A percentile compares a stretch with the other conserved stretches of the same genome.
Evolutionary conservation across 2,888 invertebrate genomes (phyloP).

Genomic region (Masnerella sp.): DNA sequence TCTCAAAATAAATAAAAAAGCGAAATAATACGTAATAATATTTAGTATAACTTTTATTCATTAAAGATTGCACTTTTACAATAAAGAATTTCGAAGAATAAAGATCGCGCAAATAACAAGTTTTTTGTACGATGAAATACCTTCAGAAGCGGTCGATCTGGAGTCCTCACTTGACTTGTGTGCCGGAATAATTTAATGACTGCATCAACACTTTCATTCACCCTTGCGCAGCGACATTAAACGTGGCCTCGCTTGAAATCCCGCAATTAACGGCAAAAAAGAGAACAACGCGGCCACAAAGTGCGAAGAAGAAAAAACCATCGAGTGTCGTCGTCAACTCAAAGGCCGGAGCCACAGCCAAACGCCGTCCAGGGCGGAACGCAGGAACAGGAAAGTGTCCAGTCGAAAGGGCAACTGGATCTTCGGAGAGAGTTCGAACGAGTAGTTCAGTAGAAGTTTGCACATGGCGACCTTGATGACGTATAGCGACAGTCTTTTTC

Average conservation of each 20-base stretch:
- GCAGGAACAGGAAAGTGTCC: constrained; percentile 12
- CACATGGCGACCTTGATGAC: background rate
- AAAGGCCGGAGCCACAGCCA: constrained; percentile 13
- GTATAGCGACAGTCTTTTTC: background rate
- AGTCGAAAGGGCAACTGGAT: constrained; percentile 3
- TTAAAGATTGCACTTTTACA: too few relatives aligned
- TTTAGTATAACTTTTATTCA: too few relatives aligned
- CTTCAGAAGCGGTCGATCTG: constrained; percentile 55
- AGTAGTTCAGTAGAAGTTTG: constrained; percentile 8
- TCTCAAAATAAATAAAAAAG: too few relatives aligned
- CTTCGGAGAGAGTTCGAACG: constrained; percentile 17
- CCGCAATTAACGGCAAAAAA: constrained; percentile 49
- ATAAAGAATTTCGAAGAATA: too few relatives aligned
- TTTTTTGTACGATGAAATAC: constrained; percentile 52
- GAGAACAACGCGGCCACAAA: constrained; percentile 28
- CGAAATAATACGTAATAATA: too few relatives aligned
- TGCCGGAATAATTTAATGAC: constrained; percentile 77
- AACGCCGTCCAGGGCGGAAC: constrained; percentile 6
- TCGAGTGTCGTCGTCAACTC: constrained; percentile 19
- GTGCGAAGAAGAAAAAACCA: constrained; percentile 20
- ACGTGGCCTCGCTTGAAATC: constrained; percentile 39
- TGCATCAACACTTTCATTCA: constrained; percentile 64
- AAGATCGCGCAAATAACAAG: constrained; percentile 22
- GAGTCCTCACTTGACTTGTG: constrained; percentile 63
- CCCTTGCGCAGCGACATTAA: constrained; percentile 58